Conservation (phyloP, 2,888 invertebrate genomes). For the Amphipoea oculea region DNA sequence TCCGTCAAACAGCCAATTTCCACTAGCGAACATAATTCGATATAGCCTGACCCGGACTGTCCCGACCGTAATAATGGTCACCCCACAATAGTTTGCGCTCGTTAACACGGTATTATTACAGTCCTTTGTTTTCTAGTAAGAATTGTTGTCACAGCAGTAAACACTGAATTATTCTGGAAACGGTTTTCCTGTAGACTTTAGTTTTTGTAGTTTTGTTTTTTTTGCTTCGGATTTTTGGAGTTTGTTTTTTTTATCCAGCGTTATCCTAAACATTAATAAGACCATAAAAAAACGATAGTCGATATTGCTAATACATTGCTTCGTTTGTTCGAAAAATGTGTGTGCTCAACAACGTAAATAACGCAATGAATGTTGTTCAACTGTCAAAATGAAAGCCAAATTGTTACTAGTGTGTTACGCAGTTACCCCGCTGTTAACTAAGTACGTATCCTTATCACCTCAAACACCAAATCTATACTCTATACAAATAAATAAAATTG, state of each 20-base stretch:
- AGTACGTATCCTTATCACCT: neutral
- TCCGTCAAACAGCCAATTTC: conserved; percentile 29
- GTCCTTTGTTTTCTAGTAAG: conserved; percentile 57
- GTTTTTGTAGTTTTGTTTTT: conserved; percentile 17
- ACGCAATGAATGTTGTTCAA: neutral
- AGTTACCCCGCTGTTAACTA: too few species aligned
- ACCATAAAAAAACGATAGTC: neutral
- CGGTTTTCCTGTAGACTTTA: conserved; percentile 34
- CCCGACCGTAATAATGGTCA: conserved; percentile 57
- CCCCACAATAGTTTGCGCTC: conserved; percentile 58
- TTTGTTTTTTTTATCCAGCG: neutral
- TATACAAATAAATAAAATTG: too few species aligned
- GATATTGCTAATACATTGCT: neutral
- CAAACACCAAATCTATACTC: too few species aligned
- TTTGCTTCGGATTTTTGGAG: neutral
- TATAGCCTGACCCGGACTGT: conserved; percentile 40
- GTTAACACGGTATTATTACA: conserved; percentile 54
- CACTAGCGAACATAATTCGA: conserved; percentile 44
- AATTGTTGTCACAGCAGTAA: conserved; percentile 51
- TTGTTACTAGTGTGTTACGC: neutral
- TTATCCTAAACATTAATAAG: neutral
- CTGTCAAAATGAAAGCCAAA: neutral
- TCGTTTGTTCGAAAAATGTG: neutral
- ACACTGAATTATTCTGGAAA: conserved; percentile 47
- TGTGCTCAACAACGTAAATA: neutral